These are phyloP conservation scores for Cartodere bifasciata DNA, from an alignment of 2,888 invertebrate species.

Conservation along the genomic window DNA sequence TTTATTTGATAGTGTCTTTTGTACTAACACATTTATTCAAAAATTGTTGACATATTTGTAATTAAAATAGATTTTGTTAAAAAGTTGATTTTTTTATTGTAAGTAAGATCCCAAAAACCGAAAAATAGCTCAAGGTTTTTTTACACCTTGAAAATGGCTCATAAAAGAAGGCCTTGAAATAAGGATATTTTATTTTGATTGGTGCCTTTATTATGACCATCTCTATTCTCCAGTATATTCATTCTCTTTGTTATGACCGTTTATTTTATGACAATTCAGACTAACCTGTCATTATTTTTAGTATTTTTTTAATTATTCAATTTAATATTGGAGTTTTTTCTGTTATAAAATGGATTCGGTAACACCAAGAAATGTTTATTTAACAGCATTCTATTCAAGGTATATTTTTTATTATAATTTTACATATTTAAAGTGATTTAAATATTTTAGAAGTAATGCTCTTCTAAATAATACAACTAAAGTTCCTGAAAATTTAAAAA, in stretches of 20 bases:
- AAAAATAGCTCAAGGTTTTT: too few species aligned
- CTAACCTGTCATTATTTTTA: too few species aligned
- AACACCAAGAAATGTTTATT: slow-evolving; percentile 8
- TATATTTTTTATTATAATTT: neutral
- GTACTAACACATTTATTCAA: slow-evolving; percentile 10
- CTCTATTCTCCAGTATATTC: too few species aligned
- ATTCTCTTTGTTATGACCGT: too few species aligned
- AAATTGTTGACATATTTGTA: slow-evolving; percentile 11
- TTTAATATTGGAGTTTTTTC: too few species aligned
- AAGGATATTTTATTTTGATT: too few species aligned
- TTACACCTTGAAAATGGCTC: too few species aligned
- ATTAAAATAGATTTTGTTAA: slow-evolving; percentile 8
- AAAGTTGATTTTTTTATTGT: slow-evolving; percentile 1
- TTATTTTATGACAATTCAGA: too few species aligned
- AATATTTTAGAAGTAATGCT: slow-evolving; percentile 8
- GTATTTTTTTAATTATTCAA: too few species aligned
- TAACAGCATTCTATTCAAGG: slow-evolving; percentile 9
- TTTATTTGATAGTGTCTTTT: slow-evolving; percentile 16
- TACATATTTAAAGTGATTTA: neutral
- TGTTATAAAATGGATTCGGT: slow-evolving; percentile 9
- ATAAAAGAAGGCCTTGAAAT: too few species aligned
- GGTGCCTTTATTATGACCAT: too few species aligned
- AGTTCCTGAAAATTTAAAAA: slow-evolving; percentile 7
- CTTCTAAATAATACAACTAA: slow-evolving; percentile 6
- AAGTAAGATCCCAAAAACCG: too few species aligned